A percentile compares a stretch with the other conserved stretches of the same genome.
These are phyloP conservation scores for Rhyacichthys aspro DNA, from an alignment of 2,797 vertebrate genomes.

Conservation along the genomic window DNA sequence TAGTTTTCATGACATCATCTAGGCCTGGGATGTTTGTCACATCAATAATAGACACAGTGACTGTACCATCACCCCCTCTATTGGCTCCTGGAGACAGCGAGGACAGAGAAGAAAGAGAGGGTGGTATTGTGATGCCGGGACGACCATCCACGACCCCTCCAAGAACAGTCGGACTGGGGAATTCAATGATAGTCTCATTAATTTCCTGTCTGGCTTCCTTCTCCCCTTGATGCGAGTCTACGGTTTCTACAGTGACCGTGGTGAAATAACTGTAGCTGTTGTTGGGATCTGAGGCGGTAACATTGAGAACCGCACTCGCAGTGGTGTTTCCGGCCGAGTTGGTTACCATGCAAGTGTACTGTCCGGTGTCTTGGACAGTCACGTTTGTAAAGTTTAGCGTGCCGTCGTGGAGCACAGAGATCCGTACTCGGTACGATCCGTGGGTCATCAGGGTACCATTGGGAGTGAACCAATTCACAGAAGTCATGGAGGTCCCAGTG, in stretches of 20 bases:
- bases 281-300: constrained; percentile 87
- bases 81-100: constrained; percentile 85
- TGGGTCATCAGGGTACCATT: constrained; percentile 98
- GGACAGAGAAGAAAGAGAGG: constrained; percentile 80
- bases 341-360: constrained; percentile 98
- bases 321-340: constrained; percentile 97
- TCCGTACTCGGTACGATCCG: constrained; percentile 93
- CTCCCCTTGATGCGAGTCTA: constrained; percentile 79
- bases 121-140: constrained; percentile 74
- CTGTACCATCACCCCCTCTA: constrained; percentile 75
- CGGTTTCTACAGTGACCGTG: constrained; percentile 93
- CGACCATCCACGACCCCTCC: constrained; percentile 66
- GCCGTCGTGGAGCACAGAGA: constrained; percentile 94
- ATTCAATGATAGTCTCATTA: constrained; percentile 85
- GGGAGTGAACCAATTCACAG: constrained; percentile 96
- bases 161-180: constrained; percentile 68
- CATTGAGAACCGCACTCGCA: constrained; percentile 93
- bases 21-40: constrained; percentile 88
- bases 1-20: constrained; percentile 96
- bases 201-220: constrained; percentile 84
- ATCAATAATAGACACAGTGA: constrained; percentile 89
- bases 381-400: constrained; percentile 98
- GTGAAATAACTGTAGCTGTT: constrained; percentile 93
- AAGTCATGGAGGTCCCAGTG: constrained; percentile 96
- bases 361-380: constrained; percentile 95